A percentile compares a stretch with the other conserved stretches of the same genome.
Evolutionary conservation across 2,797 vertebrate genomes (phyloP).

Genomic region (Lerista edwardsae): DNA sequence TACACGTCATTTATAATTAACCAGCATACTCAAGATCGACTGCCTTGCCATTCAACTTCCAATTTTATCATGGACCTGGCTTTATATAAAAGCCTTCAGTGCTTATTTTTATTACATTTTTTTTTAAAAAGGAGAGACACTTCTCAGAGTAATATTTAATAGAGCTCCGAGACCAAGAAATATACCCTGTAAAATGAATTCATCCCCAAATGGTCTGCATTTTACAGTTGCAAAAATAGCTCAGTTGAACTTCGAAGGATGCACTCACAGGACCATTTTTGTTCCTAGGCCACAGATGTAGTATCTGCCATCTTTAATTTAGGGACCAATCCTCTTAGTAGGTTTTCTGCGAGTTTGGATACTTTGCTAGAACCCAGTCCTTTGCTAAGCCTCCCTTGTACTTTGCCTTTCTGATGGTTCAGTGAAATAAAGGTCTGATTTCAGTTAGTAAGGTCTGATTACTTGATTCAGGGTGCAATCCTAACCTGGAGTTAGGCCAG

Average conservation of each 20-base stretch:
- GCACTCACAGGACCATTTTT: neutral
- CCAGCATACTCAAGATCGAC: slow-evolving; percentile 40
- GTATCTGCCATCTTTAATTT: neutral
- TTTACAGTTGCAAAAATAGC: slow-evolving; percentile 33
- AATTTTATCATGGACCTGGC: slow-evolving; percentile 30
- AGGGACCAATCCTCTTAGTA: accelerated
- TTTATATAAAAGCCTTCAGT: slow-evolving; percentile 45
- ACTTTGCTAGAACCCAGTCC: neutral
- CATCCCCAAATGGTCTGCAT: slow-evolving; percentile 41
- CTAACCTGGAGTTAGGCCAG: no score
- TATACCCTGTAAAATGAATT: slow-evolving; percentile 37
- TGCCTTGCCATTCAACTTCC: neutral
- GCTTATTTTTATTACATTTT: slow-evolving; percentile 58
- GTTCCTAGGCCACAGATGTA: accelerated
- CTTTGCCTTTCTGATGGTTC: neutral
- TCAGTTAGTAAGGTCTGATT: no score
- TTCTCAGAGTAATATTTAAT: slow-evolving; percentile 47
- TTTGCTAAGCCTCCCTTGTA: neutral
- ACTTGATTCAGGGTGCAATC: neutral
- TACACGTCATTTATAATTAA: slow-evolving; percentile 59
- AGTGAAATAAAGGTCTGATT: neutral
- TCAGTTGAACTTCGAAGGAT: neutral
- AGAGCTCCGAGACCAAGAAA: slow-evolving; percentile 46
- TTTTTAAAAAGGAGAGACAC: slow-evolving; percentile 54
- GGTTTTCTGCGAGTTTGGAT: neutral